Evolutionary conservation across 2,888 invertebrate species (phyloP).

Genomic region (Heteromyza rotundicornis): DNA sequence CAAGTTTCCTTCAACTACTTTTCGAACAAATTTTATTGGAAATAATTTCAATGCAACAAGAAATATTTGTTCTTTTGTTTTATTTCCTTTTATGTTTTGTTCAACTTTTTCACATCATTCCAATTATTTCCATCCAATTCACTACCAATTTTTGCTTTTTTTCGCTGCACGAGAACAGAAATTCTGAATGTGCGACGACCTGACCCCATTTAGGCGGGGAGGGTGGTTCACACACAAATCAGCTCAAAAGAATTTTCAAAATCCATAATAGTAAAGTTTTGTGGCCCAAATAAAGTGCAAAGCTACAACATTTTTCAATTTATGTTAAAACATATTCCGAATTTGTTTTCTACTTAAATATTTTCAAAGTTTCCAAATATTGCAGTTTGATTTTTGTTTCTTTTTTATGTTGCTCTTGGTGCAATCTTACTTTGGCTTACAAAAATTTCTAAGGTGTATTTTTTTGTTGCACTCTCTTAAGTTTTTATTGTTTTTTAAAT

Average conservation of each 20-base stretch:
- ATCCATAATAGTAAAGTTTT: too few relatives aligned
- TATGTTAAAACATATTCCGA: too few relatives aligned
- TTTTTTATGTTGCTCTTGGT: not conserved
- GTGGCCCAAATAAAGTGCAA: too few relatives aligned
- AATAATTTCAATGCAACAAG: not conserved
- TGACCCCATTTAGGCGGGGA: too few relatives aligned
- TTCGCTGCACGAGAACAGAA: slow-evolving; percentile 32
- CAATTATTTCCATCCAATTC: slow-evolving; percentile 22
- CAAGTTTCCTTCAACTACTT: not conserved
- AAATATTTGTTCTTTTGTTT: too few relatives aligned
- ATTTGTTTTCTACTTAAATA: not conserved
- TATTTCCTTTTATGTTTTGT: too few relatives aligned
- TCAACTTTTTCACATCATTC: too few relatives aligned
- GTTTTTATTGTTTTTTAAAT: too few relatives aligned
- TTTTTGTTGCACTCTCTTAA: slow-evolving; percentile 1
- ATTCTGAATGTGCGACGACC: too few relatives aligned
- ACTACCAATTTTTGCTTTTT: slow-evolving; percentile 27
- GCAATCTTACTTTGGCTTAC: not conserved
- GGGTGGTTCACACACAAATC: too few relatives aligned
- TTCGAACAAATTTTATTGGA: slow-evolving; percentile 2
- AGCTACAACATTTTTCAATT: not conserved
- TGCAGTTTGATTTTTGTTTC: too few relatives aligned
- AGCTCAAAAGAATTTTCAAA: too few relatives aligned
- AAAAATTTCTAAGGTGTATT: not conserved
- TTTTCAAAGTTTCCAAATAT: not conserved